Percentiles rank a stretch among this genome's conserved stretches.
Evolutionary conservation across 2,113 vertebrate genomes (phyloP).

Genomic region (Ciconia stormi): DNA sequence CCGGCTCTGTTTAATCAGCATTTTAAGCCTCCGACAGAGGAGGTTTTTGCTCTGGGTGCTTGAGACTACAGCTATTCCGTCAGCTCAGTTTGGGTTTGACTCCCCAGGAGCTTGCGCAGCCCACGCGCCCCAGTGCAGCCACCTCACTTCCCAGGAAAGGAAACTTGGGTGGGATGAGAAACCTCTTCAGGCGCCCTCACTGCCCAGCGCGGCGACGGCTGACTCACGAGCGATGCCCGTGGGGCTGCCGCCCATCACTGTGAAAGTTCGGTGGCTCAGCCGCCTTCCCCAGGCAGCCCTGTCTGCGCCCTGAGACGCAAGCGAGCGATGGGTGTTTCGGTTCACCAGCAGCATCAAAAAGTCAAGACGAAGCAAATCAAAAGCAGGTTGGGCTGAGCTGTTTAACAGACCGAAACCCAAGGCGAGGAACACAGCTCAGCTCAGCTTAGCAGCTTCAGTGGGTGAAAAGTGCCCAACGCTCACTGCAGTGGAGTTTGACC

Average conservation of each 20-base stretch:
- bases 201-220: neutral
- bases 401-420: neutral
- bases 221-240: neutral
- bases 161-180: conserved; percentile 63
- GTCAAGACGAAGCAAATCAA: neutral
- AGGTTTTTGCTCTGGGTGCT: neutral
- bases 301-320: fast-evolving
- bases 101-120: neutral
- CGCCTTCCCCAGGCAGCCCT: neutral
- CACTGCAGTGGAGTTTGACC: neutral
- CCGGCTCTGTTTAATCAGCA: neutral
- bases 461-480: neutral
- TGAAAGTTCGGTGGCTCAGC: neutral
- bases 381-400: neutral
- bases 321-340: neutral
- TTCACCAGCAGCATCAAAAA: neutral
- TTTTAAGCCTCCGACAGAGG: neutral
- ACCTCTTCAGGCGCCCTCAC: neutral
- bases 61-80: neutral
- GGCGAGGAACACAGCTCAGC: fast-evolving
- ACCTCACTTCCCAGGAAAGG: conserved; percentile 41
- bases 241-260: neutral
- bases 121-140: neutral
- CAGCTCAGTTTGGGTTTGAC: conserved; percentile 57
- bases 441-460: neutral